Evolutionary conservation across 2,888 invertebrate genomes (phyloP).

Genomic region (Netelia melanura): DNA sequence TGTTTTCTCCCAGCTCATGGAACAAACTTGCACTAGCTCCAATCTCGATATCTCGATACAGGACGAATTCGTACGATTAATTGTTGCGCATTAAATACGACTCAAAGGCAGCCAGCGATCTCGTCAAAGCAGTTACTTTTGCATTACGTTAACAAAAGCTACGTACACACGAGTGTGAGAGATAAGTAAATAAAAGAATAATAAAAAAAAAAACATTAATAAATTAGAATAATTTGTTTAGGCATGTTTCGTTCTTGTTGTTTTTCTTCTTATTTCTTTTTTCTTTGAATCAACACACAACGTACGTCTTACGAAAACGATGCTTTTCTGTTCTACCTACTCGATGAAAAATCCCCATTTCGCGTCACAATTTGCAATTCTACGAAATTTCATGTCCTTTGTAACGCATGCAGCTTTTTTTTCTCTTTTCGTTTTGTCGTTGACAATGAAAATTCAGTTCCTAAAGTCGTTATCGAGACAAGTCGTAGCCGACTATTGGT

Average conservation of each 20-base stretch:
- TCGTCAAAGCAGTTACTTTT: conserved; percentile 66
- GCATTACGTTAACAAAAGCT: conserved; percentile 66
- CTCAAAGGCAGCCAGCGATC: conserved; percentile 54
- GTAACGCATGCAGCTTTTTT: conserved; percentile 50
- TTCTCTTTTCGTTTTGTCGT: background rate
- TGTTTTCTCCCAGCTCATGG: too few species aligned
- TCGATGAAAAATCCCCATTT: conserved; percentile 40
- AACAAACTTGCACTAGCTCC: too few species aligned
- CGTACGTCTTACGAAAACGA: conserved; percentile 31
- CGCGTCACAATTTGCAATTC: conserved; percentile 45
- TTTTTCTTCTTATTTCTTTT: conserved; percentile 14
- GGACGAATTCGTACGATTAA: background rate
- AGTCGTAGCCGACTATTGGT: background rate
- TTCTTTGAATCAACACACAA: conserved; percentile 42
- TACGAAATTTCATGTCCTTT: conserved; percentile 31
- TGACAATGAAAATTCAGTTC: conserved; percentile 5
- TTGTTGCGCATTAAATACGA: conserved; percentile 48
- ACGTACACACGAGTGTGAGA: conserved; percentile 58
- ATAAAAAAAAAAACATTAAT: conserved; percentile 34
- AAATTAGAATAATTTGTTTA: conserved; percentile 24
- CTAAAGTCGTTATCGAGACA: conserved; percentile 5
- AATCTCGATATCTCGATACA: background rate
- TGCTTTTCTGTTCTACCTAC: conserved; percentile 56
- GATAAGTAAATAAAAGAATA: conserved; percentile 44
- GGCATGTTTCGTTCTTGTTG: conserved; percentile 24